Evolutionary conservation across 2,113 vertebrate genomes (phyloP).

Genomic region (Myotis lucifugus): DNA sequence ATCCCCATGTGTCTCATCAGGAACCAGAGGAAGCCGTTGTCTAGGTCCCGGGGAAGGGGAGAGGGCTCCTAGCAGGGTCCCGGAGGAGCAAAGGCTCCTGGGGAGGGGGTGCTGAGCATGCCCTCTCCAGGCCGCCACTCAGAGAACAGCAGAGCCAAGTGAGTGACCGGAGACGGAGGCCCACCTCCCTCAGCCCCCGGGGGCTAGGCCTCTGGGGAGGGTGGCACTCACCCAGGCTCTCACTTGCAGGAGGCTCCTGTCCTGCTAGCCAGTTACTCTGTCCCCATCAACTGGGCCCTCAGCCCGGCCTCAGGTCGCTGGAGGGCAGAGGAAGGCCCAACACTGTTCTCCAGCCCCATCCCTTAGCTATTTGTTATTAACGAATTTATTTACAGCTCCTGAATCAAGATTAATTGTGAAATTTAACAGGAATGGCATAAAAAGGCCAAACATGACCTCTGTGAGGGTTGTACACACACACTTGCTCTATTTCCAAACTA

Average conservation of each 20-base stretch:
- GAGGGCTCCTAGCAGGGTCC: not conserved
- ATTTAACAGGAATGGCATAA: conserved; percentile 37
- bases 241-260: not conserved
- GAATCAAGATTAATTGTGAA: conserved; percentile 38
- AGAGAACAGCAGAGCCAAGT: not conserved
- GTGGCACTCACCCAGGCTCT: rapidly evolving
- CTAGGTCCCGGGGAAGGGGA: not conserved
- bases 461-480: not conserved
- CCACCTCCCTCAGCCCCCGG: not conserved
- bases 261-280: not conserved
- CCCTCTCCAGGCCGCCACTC: not conserved
- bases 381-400: conserved; percentile 59
- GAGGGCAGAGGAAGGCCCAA: not conserved
- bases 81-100: not conserved
- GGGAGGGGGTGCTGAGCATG: not conserved
- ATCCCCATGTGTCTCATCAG: not conserved
- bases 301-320: not conserved
- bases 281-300: not conserved
- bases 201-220: not conserved
- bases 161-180: not conserved
- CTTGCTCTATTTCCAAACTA: conserved; percentile 64
- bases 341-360: not conserved
- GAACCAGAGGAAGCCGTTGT: not conserved
- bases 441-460: conserved; percentile 51
- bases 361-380: conserved; percentile 32